Base-by-base conservation (phyloP, 1,140 invertebrate genomes). In the Drosophila novamexicana region DNA sequence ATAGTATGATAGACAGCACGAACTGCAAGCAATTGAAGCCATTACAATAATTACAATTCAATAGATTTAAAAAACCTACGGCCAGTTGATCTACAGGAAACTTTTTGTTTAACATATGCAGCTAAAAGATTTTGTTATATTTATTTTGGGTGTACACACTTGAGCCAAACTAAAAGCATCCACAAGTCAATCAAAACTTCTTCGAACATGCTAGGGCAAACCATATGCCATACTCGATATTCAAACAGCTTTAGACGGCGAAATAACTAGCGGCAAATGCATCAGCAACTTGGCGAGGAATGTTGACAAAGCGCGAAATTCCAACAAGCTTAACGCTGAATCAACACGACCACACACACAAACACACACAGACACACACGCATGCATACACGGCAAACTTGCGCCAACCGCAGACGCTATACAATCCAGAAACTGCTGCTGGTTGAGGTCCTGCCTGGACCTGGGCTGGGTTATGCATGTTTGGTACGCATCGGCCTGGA, bases 281-380 rank as follows among this genome's bases (percentile, higher is more conserved):
- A 75, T 64, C 47, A 58, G 69, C 63, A 82, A 88, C 75, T 82
- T 64, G 52, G 71, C 67, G 61, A 71, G 76, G 79, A 89, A 83
- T 86, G 83, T 86, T 86, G 83, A 86, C 83, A 86, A 83, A 89
- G 88, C 77, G 83, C 83, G 68, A 83, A 86, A 86, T 77, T 83
- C 69, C 83, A 86, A 89, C 79, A 83, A 79, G 84, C 84, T 86
- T 86, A 86, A 80, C 84, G 84, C 76, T 89, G 82, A 86, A 83
- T 79, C 84, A 75, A 86, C 83, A 86, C 65, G 58, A 69, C 59
- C 64, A 64, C 74, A 67, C 50, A 65, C 52, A 54, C 49, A 53
- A 22, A 40, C 18, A 40, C 44, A 32, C 29, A 34, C 32, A 47
- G 36, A 37, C 44, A 45, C 57, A 47, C 16, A 61, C 12, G 42